Evolutionary conservation across 2,113 vertebrate species (phyloP).

Genomic region (Sakesphorus luctuosus): DNA sequence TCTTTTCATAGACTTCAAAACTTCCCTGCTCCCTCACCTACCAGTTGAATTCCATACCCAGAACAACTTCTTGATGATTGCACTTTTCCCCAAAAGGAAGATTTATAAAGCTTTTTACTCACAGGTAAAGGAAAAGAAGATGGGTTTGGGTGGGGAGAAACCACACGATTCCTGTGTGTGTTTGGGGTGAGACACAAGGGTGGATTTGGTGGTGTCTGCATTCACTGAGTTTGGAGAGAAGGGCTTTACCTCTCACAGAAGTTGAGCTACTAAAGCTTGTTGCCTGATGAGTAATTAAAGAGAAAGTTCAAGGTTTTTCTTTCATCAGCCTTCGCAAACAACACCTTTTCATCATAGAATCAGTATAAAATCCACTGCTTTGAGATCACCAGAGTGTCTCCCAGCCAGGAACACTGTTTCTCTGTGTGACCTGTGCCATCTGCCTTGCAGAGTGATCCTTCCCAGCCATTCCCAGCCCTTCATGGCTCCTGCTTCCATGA

Average conservation of each 20-base stretch:
- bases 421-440: background rate
- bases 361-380: background rate
- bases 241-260: background rate
- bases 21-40: conserved; percentile 84
- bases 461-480: background rate
- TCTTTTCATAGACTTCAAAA: conserved; percentile 86
- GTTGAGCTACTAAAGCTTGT: background rate
- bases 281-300: background rate
- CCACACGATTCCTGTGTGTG: background rate
- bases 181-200: background rate
- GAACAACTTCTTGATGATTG: conserved; percentile 83
- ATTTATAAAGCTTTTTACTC: conserved; percentile 90
- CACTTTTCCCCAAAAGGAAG: conserved; percentile 87
- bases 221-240: background rate
- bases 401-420: background rate
- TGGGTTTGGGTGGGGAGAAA: background rate
- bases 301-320: background rate
- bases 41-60: conserved; percentile 84
- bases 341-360: background rate
- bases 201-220: background rate
- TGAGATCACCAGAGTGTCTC: background rate
- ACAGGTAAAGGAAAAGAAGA: conserved; percentile 75
- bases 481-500: background rate
- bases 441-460: background rate
- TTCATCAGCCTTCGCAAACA: background rate